phyloP scores from a whole-genome alignment of 2,113 vertebrate species.

The Salminus brasiliensis region DNA sequence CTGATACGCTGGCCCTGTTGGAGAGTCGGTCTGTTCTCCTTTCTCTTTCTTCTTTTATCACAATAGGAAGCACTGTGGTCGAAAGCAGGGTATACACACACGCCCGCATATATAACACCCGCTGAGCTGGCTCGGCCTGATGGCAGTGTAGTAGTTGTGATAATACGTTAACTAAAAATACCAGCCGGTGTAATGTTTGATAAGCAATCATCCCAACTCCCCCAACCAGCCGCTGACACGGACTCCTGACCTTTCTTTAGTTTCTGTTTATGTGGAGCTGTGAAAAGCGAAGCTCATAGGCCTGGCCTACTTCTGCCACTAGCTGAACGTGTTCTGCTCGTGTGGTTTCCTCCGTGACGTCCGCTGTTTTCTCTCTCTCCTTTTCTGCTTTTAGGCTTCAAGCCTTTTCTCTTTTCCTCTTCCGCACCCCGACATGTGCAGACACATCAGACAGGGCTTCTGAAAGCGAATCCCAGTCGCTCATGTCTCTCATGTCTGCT shows the following conservation, averaged over 20 bases:
- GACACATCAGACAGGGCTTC: background rate
- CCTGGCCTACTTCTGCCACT: conserved; percentile 11
- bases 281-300: background rate
- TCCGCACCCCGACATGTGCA: background rate
- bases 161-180: background rate
- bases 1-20: too few relatives aligned
- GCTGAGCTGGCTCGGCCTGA: conserved; percentile 25
- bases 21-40: too few relatives aligned
- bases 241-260: too few relatives aligned
- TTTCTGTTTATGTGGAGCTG: background rate
- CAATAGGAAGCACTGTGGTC: background rate
- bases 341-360: background rate
- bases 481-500: background rate
- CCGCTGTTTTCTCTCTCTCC: background rate
- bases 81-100: background rate
- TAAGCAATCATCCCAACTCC: background rate
- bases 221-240: too few relatives aligned
- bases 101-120: background rate
- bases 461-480: background rate
- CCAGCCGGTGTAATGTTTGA: background rate
- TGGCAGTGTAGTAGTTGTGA: background rate
- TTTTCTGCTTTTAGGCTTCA: background rate
- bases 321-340: conserved; percentile 17
- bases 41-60: too few relatives aligned
- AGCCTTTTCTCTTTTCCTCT: background rate